Evolutionary conservation across 2,888 invertebrate species (phyloP).

Genomic region (Molanna angustata): DNA sequence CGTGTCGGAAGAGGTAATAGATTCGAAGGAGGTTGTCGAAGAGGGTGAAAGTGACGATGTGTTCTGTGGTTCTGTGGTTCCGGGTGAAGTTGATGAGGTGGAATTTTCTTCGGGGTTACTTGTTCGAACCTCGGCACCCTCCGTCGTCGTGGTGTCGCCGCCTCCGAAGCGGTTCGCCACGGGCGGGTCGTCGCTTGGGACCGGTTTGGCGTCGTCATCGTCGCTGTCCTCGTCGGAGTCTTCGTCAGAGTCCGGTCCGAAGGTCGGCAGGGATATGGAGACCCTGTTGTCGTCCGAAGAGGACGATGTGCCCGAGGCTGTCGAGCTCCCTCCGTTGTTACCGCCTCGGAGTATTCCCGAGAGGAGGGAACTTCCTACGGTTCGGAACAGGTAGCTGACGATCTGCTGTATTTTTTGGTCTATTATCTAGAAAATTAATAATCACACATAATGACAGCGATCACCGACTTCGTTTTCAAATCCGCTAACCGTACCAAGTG

Average conservation of each 20-base stretch:
- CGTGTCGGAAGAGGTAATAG: too few relatives aligned
- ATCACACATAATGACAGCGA: constrained; percentile 15
- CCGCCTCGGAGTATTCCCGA: constrained; percentile 58
- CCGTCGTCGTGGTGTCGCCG: constrained; percentile 29
- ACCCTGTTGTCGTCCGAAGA: constrained; percentile 61
- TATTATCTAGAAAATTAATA: constrained; percentile 56
- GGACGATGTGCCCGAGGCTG: constrained; percentile 41
- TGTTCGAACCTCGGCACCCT: constrained; percentile 29
- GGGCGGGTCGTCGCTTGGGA: constrained; percentile 31
- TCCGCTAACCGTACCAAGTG: too few relatives aligned
- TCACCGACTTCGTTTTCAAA: too few relatives aligned
- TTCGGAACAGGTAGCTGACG: constrained; percentile 68
- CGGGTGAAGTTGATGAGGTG: constrained; percentile 10
- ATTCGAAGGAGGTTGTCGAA: constrained; percentile 6
- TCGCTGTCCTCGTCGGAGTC: constrained; percentile 37
- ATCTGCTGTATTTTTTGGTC: constrained; percentile 76
- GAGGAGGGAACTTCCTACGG: constrained; percentile 72
- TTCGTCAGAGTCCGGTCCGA: constrained; percentile 59
- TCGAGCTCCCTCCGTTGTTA: constrained; percentile 43
- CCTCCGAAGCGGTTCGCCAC: constrained; percentile 17
- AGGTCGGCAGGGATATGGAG: constrained; percentile 64
- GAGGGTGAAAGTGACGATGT: constrained; percentile 8
- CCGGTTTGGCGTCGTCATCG: constrained; percentile 39
- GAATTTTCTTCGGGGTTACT: constrained; percentile 23
- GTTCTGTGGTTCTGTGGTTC: constrained; percentile 1